Evolutionary conservation across 2,888 invertebrate species (phyloP), one percentile per base, ranked within the genome.

Genomic region (Trissoscelio sp.): DNA sequence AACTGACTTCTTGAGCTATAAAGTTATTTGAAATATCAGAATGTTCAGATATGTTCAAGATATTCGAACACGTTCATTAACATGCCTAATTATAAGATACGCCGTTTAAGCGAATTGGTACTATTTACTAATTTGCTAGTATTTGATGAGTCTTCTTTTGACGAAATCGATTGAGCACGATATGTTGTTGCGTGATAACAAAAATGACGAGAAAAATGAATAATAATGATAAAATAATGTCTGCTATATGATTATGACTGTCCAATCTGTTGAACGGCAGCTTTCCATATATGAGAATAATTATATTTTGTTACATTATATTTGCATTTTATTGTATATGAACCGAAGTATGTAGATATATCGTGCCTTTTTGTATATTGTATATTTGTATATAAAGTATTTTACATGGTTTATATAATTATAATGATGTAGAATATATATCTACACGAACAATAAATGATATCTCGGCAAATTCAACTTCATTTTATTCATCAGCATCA

Each of bases 321-420:
- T 85, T 88, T 87, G 84, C 83, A 86, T 86, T 88, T 88, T 87
- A 86, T 86, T 88, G 86, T 89, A 89, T 86, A 89, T 89, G 88
- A 88, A 88, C 88, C 86, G 88, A 89, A 88, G 85, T 89, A 88
- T 89, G 89, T 90, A 91, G 89, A 90, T 90, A 89, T 89, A 89
- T 88, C 86, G 91, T 91, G 90, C 91, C 91, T 90, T 90, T 88
- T 90, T 90, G 88, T 90, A 90, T 87, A 89, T 89, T 91, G 91
- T 91, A 91, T 86, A 91, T 91, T 89, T 91, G 90, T 91, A 90
- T 87, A 90, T 89, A 91, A 87, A 88, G 88, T 89, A 89, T 88
- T 89, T 90, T 89, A 90, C 88, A 90, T 87, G 86, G 88, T 88
- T 88, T 88, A 72, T 79, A 66, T 70, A 60, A 88, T 88, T 86